phyloP scores from a whole-genome alignment of 2,888 invertebrate genomes.

The Ptychoptera albimana region DNA sequence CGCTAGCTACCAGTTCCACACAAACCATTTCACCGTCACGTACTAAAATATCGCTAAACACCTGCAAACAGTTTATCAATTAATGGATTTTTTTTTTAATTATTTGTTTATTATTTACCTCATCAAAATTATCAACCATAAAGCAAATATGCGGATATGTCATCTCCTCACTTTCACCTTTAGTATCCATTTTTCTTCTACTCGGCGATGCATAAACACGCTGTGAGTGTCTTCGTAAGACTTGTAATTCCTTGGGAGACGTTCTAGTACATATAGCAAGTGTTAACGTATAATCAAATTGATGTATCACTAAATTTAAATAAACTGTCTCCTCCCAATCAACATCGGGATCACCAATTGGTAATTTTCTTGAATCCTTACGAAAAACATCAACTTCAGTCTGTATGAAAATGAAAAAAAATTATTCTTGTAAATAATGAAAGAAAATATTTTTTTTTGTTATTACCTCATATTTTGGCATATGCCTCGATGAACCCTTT shows the following conservation, averaged over 20 bases:
- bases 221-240: constrained; percentile 79
- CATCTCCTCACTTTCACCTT: constrained; percentile 96
- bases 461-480: constrained; percentile 74
- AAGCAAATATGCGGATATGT: constrained; percentile 99
- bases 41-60: constrained; percentile 93
- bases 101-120: constrained; percentile 38
- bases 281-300: constrained; percentile 95
- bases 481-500: constrained; percentile 69
- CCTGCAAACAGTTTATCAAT: constrained; percentile 38
- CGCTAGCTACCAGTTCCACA: constrained; percentile 90
- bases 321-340: constrained; percentile 99
- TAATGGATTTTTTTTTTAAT: neutral
- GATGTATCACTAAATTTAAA: constrained; percentile 93
- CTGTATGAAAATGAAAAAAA: constrained; percentile 31
- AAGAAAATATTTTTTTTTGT: constrained; percentile 1
- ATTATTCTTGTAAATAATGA: neutral
- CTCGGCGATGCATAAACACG: constrained; percentile 96
- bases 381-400: constrained; percentile 95
- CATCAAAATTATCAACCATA: constrained; percentile 98
- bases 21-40: constrained; percentile 98
- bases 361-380: constrained; percentile 90
- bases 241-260: constrained; percentile 93
- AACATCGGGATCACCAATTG: constrained; percentile 87
- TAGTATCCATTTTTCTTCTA: constrained; percentile 91
- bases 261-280: constrained; percentile 96